phyloP scores from a whole-genome alignment of 2,113 vertebrate genomes.

The Falco punctatus region DNA sequence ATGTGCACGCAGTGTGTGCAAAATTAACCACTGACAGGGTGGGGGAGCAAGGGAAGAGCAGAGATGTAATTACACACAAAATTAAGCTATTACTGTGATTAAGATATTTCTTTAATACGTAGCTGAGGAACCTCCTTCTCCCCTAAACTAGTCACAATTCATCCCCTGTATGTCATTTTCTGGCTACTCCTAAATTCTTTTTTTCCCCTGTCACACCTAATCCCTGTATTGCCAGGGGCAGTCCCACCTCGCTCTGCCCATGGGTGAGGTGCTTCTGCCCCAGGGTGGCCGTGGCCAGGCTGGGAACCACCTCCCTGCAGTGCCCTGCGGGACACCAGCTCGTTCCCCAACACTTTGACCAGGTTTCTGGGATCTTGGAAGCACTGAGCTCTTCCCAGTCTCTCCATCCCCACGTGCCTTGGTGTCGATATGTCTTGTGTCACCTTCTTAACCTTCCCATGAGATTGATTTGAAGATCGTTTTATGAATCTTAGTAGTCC shows the following conservation, averaged over 20 bases:
- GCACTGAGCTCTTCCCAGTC: background rate
- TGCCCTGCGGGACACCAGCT: background rate
- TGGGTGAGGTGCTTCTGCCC: background rate
- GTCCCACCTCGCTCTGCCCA: background rate
- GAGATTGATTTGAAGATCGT: background rate
- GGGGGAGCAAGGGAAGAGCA: slow-evolving; percentile 43
- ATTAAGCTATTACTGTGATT: slow-evolving; percentile 52
- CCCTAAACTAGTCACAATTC: background rate
- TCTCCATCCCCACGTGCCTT: accelerated
- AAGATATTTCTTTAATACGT: slow-evolving; percentile 33
- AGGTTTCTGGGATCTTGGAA: background rate
- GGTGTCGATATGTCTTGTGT: accelerated
- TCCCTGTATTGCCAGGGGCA: background rate
- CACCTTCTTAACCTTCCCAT: background rate
- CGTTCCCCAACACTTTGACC: background rate
- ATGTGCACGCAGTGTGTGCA: slow-evolving; percentile 54
- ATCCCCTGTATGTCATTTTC: background rate
- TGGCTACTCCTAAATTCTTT: background rate
- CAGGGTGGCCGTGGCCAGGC: background rate
- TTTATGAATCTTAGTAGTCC: background rate
- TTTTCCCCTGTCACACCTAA: background rate
- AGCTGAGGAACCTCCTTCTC: slow-evolving; percentile 1
- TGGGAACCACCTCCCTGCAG: background rate
- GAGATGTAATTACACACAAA: slow-evolving; percentile 62
- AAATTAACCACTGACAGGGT: slow-evolving; percentile 57